Evolutionary conservation across 2,113 vertebrate genomes (phyloP).

Genomic region (Craseonycteris thonglongyai): DNA sequence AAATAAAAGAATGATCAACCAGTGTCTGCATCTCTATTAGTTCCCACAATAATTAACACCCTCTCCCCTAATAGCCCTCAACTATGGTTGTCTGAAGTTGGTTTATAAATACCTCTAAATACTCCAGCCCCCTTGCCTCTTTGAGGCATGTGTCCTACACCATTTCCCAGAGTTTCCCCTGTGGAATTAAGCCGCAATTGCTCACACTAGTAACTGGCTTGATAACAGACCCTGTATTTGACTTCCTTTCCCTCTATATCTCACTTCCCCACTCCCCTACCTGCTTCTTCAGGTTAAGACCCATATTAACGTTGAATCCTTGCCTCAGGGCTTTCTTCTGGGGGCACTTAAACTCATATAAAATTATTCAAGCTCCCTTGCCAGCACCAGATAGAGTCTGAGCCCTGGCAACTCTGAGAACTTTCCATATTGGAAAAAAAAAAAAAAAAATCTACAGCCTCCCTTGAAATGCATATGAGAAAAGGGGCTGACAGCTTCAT

Average conservation of each 20-base stretch:
- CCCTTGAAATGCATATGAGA: not conserved
- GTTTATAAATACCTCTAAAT: not conserved
- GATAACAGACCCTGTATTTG: not conserved
- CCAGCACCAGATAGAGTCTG: not conserved
- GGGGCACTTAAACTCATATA: not conserved
- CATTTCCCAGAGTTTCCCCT: not conserved
- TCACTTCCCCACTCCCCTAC: not conserved
- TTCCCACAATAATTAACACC: not conserved
- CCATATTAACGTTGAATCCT: slow-evolving; percentile 4
- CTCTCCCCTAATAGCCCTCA: not conserved
- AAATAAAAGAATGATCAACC: not conserved
- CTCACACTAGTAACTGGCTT: not conserved
- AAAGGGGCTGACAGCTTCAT: not conserved
- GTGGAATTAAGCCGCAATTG: not conserved
- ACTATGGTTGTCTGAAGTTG: not conserved
- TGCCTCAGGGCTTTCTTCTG: not conserved
- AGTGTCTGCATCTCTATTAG: not conserved
- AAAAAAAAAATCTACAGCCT: not conserved
- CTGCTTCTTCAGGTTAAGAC: not conserved
- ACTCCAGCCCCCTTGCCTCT: not conserved
- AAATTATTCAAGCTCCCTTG: not conserved
- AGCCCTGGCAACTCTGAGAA: not conserved
- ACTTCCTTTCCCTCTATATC: not conserved
- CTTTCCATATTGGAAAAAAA: not conserved
- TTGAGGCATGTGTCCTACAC: not conserved